Base-by-base conservation (phyloP, 2,113 vertebrate species). In the Caretta caretta region DNA sequence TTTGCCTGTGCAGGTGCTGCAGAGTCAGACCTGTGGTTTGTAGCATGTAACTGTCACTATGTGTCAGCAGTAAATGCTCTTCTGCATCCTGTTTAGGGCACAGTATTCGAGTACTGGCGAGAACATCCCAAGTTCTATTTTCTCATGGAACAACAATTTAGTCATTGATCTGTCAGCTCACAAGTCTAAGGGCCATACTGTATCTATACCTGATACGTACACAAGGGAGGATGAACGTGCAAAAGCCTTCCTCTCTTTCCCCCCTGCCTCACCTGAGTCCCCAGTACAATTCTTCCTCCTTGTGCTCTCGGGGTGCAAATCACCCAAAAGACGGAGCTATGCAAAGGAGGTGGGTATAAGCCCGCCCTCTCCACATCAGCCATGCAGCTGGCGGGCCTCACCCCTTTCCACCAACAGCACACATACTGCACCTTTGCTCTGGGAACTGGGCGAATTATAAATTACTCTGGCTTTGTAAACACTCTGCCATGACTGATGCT, bases 71-170 rank as follows among this genome's bases (percentile, higher is more conserved):
- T 80, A 2, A 54, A 10, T 4, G 27, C 42, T 56, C 31, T 35
- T 3, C 5, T 84, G 14, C 12, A 16, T 1, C 0, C 0, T 3
- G 46, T 20, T 62, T 51, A 38, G 35, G 35, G n/a, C 65, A 72
- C 19, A 38, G n/a, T 17, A 10, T 46, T 6, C 25, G 2, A 4
- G 3, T 1, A 20, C 17, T 48, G 75, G 48, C 2, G 4, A 29
- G 72, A 72, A 80, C 1, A 2, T 35, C 14, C 0, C 20, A 48
- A 31, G 86, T 38, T 49, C 62, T 29, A 0, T 38, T 4, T 0
- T 38, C 10, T 57, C 57, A 3, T 3, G 0, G 3, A 51, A 25
- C 51, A 50, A 46, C 72, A 19, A 2, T 0, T 0, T 0, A 19
- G 62, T 1, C 5, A 11, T 12, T 31, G 51, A 5, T 81, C 84